Evolutionary conservation across 2,888 invertebrate species (phyloP).

Genomic region (Eurytoma californica): DNA sequence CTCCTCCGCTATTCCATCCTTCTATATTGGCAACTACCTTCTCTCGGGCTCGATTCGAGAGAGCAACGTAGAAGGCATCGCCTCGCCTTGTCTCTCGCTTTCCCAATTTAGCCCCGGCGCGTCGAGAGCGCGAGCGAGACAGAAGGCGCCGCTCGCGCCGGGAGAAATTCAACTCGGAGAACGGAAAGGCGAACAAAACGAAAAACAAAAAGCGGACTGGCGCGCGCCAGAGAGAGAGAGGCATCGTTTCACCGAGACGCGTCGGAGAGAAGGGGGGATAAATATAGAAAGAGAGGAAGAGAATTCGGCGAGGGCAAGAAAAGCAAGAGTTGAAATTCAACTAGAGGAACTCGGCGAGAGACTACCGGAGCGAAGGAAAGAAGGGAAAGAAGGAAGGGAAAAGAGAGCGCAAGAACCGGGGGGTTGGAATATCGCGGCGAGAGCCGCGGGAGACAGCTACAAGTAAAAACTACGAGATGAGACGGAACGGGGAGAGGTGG

Average conservation of each 20-base stretch:
- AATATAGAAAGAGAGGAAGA: constrained; percentile 20
- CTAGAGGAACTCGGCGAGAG: constrained; percentile 41
- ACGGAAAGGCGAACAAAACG: background rate
- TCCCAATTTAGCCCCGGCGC: constrained; percentile 68
- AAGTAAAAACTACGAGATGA: constrained; percentile 18
- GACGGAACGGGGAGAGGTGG: background rate
- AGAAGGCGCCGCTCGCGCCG: background rate
- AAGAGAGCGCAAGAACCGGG: constrained; percentile 59
- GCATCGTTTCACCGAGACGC: constrained; percentile 14
- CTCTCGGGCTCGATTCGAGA: constrained; percentile 30
- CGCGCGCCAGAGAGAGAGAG: background rate
- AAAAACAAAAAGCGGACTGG: background rate
- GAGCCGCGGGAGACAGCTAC: background rate
- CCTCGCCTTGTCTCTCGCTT: constrained; percentile 63
- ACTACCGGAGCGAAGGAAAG: constrained; percentile 28
- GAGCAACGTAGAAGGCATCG: constrained; percentile 57
- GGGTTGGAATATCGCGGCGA: background rate
- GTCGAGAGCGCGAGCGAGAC: constrained; percentile 38
- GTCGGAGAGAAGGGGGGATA: constrained; percentile 14
- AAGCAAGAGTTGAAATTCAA: constrained; percentile 32
- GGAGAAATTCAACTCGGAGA: constrained; percentile 27
- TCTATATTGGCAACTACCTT: background rate
- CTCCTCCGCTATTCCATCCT: background rate
- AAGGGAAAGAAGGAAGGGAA: constrained; percentile 20
- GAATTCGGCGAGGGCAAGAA: background rate